These are phyloP conservation scores for Melanchra persicariae DNA, from an alignment of 2,888 invertebrate genomes.

Conservation along the genomic window DNA sequence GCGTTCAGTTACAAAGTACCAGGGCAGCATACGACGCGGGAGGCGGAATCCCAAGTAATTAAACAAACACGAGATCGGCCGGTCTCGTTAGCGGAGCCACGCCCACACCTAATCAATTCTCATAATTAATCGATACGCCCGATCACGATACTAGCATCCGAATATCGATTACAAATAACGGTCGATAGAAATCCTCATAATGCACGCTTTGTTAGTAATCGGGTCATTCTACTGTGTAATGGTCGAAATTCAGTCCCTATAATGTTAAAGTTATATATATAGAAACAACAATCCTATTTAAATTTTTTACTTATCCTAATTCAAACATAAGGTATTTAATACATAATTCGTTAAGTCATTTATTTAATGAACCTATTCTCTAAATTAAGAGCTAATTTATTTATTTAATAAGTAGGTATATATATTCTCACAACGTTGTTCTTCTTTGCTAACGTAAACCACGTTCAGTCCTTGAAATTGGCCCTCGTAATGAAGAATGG, in stretches of 20 bases:
- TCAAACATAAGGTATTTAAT: neutral
- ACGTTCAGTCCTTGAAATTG: neutral
- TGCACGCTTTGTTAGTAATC: constrained; percentile 56
- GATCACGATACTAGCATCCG: constrained; percentile 67
- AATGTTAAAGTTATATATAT: too few relatives aligned
- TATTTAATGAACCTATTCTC: neutral
- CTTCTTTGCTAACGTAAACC: neutral
- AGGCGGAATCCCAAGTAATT: constrained; percentile 81
- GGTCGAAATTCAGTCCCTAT: neutral
- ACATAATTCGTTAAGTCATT: neutral
- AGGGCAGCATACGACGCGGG: constrained; percentile 66
- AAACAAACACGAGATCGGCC: constrained; percentile 85
- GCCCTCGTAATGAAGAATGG: neutral
- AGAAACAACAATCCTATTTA: neutral
- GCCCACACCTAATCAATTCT: constrained; percentile 85
- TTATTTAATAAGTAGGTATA: neutral
- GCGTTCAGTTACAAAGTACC: constrained; percentile 59
- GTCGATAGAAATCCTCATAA: constrained; percentile 63
- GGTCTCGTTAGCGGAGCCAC: constrained; percentile 80
- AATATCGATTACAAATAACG: constrained; percentile 78
- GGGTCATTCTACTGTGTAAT: neutral
- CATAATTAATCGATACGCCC: constrained; percentile 83
- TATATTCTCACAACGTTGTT: neutral
- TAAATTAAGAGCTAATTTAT: neutral
- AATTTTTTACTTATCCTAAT: neutral